Conservation (phyloP, 2,888 invertebrate genomes). For the Drosophila infuscata region DNA sequence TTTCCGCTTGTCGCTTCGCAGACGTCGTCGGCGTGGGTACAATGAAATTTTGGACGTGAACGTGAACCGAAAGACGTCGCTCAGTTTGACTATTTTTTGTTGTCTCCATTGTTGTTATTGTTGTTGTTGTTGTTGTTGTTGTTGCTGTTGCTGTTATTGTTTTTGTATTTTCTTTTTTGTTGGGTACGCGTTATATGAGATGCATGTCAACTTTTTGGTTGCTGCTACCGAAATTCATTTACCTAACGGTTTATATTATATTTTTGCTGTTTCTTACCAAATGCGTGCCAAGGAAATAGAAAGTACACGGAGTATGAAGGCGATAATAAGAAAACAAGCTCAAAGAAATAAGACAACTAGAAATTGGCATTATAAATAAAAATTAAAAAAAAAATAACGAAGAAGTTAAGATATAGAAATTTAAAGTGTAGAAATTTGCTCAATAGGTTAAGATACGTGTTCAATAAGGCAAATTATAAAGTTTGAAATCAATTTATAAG, state of each 20-base stretch:
- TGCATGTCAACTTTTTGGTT: constrained; percentile 74
- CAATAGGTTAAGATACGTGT: neutral
- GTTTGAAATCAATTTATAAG: neutral
- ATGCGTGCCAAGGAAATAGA: constrained; percentile 70
- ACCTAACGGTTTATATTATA: constrained; percentile 62
- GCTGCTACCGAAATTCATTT: constrained; percentile 72
- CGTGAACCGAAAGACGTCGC: constrained; percentile 67
- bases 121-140: neutral
- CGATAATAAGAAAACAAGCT: constrained; percentile 46
- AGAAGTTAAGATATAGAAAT: neutral
- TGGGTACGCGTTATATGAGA: constrained; percentile 77
- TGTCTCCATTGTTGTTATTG: neutral
- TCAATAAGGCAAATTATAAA: neutral
- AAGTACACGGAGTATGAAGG: constrained; percentile 49
- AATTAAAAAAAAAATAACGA: neutral
- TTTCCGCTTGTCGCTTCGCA: constrained; percentile 79
- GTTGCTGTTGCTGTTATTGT: constrained; percentile 8
- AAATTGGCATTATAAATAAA: constrained; percentile 24
- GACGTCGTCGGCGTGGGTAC: constrained; percentile 73
- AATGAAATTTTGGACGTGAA: constrained; percentile 77
- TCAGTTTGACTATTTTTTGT: constrained; percentile 34
- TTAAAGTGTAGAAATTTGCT: neutral
- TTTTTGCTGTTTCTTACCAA: constrained; percentile 40
- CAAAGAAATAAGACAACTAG: constrained; percentile 13
- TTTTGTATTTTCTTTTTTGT: constrained; percentile 11